These are phyloP conservation scores for Orbicella faveolata DNA, from an alignment of 64 coral and sea anemone species.

Conservation along the genomic window DNA sequence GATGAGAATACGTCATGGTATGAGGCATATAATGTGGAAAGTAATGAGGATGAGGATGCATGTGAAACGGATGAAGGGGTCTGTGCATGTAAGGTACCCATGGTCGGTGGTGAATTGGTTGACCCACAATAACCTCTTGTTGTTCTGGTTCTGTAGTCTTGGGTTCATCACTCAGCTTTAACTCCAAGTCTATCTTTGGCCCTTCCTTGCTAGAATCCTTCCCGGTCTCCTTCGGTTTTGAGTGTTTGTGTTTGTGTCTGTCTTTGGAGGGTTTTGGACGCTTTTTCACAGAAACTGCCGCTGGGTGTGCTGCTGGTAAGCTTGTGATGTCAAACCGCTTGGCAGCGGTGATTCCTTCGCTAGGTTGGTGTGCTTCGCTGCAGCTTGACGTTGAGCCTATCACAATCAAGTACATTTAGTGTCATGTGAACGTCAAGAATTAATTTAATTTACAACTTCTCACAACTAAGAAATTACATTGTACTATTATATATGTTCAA, in stretches of 20 bases:
- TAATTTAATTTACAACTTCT: background rate
- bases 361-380: background rate
- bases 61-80: background rate
- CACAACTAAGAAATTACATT: too few relatives aligned
- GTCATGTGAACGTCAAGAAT: background rate
- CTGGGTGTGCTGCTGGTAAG: background rate
- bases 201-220: background rate
- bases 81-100: slow-evolving; percentile 2
- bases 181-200: background rate
- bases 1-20: too few relatives aligned
- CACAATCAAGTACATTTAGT: background rate
- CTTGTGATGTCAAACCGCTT: slow-evolving; percentile 28
- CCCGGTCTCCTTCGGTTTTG: background rate
- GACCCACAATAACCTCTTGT: background rate
- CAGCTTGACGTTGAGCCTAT: background rate
- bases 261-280: background rate
- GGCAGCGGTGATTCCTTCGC: background rate
- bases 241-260: background rate
- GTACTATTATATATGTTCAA: too few relatives aligned
- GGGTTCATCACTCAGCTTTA: background rate
- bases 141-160: background rate
- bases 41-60: background rate
- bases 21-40: background rate
- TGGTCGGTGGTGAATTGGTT: background rate
- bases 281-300: background rate